Percentiles rank a stretch among this genome's conserved stretches.
Conservation (phyloP, 2,797 vertebrate genomes). For the Falco peregrinus region DNA sequence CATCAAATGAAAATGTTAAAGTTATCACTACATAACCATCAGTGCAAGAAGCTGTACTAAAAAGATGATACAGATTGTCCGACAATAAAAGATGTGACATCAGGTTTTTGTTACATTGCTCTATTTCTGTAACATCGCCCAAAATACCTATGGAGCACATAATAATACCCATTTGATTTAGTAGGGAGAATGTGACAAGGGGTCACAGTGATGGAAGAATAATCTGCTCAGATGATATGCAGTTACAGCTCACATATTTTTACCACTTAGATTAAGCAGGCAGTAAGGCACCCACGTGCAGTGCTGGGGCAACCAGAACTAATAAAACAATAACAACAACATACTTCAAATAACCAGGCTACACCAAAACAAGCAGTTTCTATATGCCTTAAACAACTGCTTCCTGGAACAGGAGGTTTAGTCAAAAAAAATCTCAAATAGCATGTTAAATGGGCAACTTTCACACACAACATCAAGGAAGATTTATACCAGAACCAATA, state of each 20-base stretch:
- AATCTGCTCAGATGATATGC: not conserved
- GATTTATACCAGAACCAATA: not conserved
- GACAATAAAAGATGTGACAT: not conserved
- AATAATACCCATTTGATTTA: not conserved
- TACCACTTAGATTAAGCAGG: not conserved
- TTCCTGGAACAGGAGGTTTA: not conserved
- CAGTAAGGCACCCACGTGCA: not conserved
- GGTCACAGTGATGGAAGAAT: slow-evolving; percentile 9
- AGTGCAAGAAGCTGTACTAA: not conserved
- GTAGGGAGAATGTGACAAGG: not conserved
- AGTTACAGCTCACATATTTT: not conserved
- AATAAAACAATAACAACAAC: not conserved
- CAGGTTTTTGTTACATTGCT: not conserved
- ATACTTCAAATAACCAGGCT: not conserved
- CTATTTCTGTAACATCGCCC: not conserved
- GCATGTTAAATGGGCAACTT: not conserved
- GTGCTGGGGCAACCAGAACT: not conserved
- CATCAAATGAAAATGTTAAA: not conserved
- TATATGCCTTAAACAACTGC: not conserved
- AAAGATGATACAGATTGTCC: not conserved
- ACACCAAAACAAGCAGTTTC: not conserved
- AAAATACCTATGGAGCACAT: not conserved
- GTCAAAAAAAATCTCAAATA: not conserved
- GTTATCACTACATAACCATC: not conserved
- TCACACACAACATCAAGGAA: not conserved